Evolutionary conservation across 2,113 vertebrate genomes (phyloP).

Genomic region (Halcyon senegalensis): DNA sequence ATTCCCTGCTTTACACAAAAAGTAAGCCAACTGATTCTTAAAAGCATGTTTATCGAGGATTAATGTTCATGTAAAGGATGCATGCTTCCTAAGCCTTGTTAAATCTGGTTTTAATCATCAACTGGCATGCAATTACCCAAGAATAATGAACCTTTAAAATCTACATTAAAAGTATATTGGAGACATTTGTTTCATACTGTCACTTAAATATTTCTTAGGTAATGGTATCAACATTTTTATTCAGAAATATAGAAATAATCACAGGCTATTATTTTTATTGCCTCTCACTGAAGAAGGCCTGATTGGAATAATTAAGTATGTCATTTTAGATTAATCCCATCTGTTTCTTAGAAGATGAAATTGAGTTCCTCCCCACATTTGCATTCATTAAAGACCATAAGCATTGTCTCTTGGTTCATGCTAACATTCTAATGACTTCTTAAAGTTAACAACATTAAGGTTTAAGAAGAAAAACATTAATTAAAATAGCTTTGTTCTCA

Average conservation of each 20-base stretch:
- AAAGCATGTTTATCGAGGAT: conserved; percentile 24
- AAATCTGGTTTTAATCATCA: conserved; percentile 52
- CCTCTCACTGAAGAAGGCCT: not conserved
- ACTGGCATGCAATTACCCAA: conserved; percentile 22
- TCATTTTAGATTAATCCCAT: conserved; percentile 16
- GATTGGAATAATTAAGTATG: not conserved
- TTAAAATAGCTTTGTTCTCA: not conserved
- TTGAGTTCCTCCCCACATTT: not conserved
- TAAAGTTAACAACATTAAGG: not conserved
- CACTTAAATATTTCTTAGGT: not conserved
- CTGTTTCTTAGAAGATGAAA: conserved; percentile 7
- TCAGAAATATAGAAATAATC: not conserved
- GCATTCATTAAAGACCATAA: conserved; percentile 18
- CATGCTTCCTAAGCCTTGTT: not conserved
- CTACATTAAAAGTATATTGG: not conserved
- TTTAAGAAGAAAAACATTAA: not conserved
- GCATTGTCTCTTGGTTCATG: not conserved
- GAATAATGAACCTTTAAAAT: conserved; percentile 37
- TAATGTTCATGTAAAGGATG: conserved; percentile 7
- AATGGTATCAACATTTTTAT: conserved; percentile 30
- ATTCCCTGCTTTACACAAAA: not conserved
- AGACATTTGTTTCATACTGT: conserved; percentile 24
- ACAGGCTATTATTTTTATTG: not conserved
- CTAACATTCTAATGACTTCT: not conserved
- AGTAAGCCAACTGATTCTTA: not conserved